Percentiles rank a stretch among this genome's conserved stretches.
phyloP scores from a whole-genome alignment of 2,113 vertebrate genomes.

The Nicator chloris region DNA sequence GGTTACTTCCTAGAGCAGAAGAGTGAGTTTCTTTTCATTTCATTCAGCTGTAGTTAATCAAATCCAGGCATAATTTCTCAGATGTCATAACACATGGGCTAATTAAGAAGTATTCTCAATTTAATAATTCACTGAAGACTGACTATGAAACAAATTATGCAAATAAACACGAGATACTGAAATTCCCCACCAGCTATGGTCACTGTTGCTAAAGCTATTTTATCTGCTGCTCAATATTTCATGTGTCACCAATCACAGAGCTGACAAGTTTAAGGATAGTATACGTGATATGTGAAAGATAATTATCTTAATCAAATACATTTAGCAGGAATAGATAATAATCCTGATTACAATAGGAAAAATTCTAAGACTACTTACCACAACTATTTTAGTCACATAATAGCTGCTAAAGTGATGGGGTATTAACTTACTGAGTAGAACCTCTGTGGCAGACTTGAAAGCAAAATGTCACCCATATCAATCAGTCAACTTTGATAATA shows the following conservation, averaged over 20 bases:
- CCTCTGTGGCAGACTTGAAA: neutral
- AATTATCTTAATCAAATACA: constrained; percentile 2
- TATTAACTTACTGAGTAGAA: constrained; percentile 19
- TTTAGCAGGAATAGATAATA: constrained; percentile 12
- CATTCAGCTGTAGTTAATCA: neutral
- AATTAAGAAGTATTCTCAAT: constrained; percentile 45
- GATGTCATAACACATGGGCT: neutral
- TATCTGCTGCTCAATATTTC: neutral
- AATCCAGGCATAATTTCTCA: neutral
- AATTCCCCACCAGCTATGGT: neutral
- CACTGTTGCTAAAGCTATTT: neutral
- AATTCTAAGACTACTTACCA: constrained; percentile 5
- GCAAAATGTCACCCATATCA: neutral
- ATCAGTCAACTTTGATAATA: neutral
- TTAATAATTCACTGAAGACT: constrained; percentile 35
- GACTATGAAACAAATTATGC: constrained; percentile 30
- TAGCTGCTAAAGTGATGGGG: neutral
- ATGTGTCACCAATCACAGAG: neutral
- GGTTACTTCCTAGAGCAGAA: neutral
- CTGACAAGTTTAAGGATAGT: constrained; percentile 17
- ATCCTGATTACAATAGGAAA: constrained; percentile 18
- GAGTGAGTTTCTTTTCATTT: neutral
- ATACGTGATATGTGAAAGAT: neutral
- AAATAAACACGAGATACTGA: constrained; percentile 24
- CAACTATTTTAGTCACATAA: constrained; percentile 4